Percentiles rank a stretch among this genome's conserved stretches.
These are phyloP conservation scores for Pimpla rufipes DNA, from an alignment of 2,888 invertebrate species.

Conservation along the genomic window DNA sequence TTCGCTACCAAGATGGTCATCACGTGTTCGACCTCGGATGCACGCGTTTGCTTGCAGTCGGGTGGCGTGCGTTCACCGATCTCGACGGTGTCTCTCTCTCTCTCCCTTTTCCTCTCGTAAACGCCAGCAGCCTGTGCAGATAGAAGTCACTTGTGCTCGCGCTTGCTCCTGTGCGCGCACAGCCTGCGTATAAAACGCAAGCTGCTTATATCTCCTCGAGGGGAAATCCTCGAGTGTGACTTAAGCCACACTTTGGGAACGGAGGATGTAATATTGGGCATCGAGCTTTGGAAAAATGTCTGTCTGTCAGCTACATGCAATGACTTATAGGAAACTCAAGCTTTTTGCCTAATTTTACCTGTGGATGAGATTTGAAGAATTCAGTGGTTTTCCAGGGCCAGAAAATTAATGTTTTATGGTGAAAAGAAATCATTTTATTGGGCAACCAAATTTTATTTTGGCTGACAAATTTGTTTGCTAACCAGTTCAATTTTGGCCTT, in stretches of 20 bases:
- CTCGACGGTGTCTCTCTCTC: no score
- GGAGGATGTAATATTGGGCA: neutral
- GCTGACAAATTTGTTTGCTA: no score
- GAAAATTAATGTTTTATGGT: no score
- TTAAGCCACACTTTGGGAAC: neutral
- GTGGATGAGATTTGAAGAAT: no score
- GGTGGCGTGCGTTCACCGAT: conserved; percentile 48
- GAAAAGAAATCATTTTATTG: no score
- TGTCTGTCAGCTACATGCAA: neutral
- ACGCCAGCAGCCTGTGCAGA: conserved; percentile 30
- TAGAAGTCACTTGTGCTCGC: conserved; percentile 25
- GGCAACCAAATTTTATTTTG: no score
- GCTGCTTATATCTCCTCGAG: neutral
- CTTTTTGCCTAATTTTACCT: no score
- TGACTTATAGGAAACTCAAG: no score
- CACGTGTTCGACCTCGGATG: conserved; percentile 73
- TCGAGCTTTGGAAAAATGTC: neutral
- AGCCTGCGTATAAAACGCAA: neutral
- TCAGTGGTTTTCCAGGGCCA: no score
- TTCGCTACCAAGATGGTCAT: conserved; percentile 72
- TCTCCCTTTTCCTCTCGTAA: conserved; percentile 23
- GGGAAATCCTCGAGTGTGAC: conserved; percentile 23
- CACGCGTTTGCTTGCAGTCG: conserved; percentile 54
- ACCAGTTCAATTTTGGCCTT: no score
- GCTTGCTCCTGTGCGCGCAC: conserved; percentile 6